Evolutionary conservation across 30 jellyfish, hydroid and myxozoan species (phyloP).

Genomic region (Rhopilema esculentum): DNA sequence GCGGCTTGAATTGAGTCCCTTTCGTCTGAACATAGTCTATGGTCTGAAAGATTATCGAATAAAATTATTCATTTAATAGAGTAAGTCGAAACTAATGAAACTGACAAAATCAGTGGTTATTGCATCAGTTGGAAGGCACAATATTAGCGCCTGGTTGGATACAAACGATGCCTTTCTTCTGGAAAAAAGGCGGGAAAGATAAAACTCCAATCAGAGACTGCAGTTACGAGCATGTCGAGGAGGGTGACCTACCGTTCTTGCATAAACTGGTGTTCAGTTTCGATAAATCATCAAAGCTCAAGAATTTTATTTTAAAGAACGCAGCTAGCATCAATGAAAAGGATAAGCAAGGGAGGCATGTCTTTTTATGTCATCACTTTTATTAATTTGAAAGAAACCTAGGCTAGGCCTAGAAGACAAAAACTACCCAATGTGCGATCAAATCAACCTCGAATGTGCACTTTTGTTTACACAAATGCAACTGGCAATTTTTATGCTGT

Average conservation of each 20-base stretch:
- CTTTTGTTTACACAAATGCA: too few species aligned
- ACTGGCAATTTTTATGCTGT: too few species aligned
- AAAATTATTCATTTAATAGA: too few species aligned
- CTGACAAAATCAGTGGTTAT: not conserved
- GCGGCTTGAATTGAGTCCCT: slow-evolving; percentile 11
- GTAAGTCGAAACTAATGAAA: not conserved
- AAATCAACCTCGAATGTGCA: too few species aligned
- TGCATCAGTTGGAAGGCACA: not conserved
- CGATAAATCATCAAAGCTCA: slow-evolving; percentile 45
- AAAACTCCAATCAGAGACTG: slow-evolving; percentile 44
- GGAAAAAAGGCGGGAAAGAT: slow-evolving; percentile 65
- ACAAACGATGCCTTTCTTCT: slow-evolving; percentile 47
- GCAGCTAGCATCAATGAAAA: slow-evolving; percentile 36
- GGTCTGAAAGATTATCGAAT: not conserved
- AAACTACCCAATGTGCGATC: too few species aligned
- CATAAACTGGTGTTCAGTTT: slow-evolving; percentile 47
- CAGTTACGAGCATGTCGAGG: slow-evolving; percentile 51
- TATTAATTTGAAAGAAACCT: too few species aligned
- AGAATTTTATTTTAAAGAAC: slow-evolving; percentile 29
- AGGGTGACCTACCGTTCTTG: slow-evolving; percentile 37
- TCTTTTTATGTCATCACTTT: too few species aligned
- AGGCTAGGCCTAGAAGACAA: too few species aligned
- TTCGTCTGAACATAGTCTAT: not conserved
- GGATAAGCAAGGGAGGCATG: slow-evolving; percentile 61
- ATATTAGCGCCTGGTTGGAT: slow-evolving; percentile 6